Evolutionary conservation across 2,888 invertebrate species (phyloP).

Genomic region (Eupithecia exiguata): DNA sequence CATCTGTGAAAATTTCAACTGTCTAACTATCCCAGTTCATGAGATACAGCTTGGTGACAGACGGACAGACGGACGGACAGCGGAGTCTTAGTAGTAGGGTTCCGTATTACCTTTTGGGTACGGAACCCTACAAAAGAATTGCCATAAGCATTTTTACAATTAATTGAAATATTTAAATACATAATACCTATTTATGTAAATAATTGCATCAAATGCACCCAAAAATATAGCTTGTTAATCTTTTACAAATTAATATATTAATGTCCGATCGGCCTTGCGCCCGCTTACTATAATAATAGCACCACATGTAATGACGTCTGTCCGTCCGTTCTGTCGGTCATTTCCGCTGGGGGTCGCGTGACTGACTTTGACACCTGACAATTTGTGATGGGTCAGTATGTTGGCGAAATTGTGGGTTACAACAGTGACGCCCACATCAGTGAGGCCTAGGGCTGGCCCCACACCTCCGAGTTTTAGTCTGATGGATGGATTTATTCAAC

Average conservation of each 20-base stretch:
- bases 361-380: constrained; percentile 36
- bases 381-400: constrained; percentile 22
- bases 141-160: too few species aligned
- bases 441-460: neutral
- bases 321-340: constrained; percentile 46
- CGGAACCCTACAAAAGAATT: too few species aligned
- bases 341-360: constrained; percentile 46
- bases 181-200: too few species aligned
- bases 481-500: too few species aligned
- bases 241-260: neutral
- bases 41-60: too few species aligned
- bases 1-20: too few species aligned
- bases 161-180: neutral
- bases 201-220: too few species aligned
- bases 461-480: too few species aligned
- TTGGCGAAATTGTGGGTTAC: constrained; percentile 15
- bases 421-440: neutral
- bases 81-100: too few species aligned
- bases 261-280: constrained; percentile 32
- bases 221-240: neutral
- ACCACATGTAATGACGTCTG: constrained; percentile 44
- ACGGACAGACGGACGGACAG: too few species aligned
- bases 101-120: too few species aligned
- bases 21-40: too few species aligned
- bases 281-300: constrained; percentile 37